Evolutionary conservation across 2,888 invertebrate species (phyloP), one percentile per base, ranked within the genome.

Genomic region (Ichneumoninae sp.): DNA sequence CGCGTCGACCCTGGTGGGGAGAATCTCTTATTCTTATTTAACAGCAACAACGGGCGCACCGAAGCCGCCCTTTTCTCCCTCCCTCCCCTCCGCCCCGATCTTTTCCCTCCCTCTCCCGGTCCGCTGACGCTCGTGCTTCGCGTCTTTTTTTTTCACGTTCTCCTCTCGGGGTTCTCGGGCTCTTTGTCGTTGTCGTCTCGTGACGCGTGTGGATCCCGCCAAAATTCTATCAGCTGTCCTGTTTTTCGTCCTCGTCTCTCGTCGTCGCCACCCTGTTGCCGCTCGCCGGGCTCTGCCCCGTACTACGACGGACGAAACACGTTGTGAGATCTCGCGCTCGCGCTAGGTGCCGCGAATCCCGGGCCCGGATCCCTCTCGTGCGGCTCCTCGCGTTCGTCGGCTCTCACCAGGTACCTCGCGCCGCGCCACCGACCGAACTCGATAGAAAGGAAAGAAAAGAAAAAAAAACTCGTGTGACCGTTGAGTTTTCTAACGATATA

Each of bases 171-270:
- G 68, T 60, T 47, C 36, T 57, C 40, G 68, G 16, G 75, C 83
- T 85, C 84, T 85, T 87, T 87, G 88, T 87, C 88, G 77, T 54
- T 26, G 47, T 26, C 80, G 84, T 36, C 63, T 52, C 65, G 36
- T 71, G 86, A 76, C 81, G 83, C 87, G 85, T 75, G 85, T 75
- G 79, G 88, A 91, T 86, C 92, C 91, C 93, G 93, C 93, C 93
- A 92, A 93, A 93, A 90, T 87, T 92, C 89, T 92, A 93, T 93
- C 93, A 93, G 93, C 93, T 93, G 93, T 92, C 93, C 90, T 89
- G 36, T 75, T 70, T 74, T 33, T 70, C 68, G 66, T 78, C 71
- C 73, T 78, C 57, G 79, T 83, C 63, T 47, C 52, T 47, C 76
- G 36, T 60, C 54, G 57, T 66, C 8, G 22, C 75, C 60, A 52